Conservation (phyloP, 2,797 vertebrate species). For the Rhinoraja longicauda region DNA sequence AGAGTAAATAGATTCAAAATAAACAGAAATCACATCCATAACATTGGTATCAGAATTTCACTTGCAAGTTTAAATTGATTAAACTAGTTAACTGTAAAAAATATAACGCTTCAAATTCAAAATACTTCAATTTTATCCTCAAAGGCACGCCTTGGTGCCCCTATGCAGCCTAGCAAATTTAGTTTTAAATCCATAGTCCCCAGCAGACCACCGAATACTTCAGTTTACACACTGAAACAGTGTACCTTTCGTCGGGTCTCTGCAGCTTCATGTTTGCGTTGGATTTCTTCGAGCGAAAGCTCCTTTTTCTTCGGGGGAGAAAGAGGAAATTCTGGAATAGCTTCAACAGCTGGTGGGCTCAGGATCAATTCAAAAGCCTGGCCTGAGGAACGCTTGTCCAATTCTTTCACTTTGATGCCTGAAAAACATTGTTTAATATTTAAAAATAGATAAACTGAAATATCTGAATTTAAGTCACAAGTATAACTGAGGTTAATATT, state of each 20-base stretch:
- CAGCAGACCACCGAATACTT: not conserved
- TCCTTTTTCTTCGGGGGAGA: constrained; percentile 84
- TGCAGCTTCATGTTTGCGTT: constrained; percentile 86
- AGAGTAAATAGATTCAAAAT: too few relatives aligned
- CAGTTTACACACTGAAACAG: not conserved
- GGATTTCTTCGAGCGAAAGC: constrained; percentile 86
- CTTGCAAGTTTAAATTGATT: not conserved
- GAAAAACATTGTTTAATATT: not conserved
- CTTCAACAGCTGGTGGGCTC: constrained; percentile 72
- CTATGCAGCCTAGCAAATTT: not conserved
- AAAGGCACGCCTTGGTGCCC: too few relatives aligned
- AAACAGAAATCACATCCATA: too few relatives aligned
- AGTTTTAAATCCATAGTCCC: not conserved
- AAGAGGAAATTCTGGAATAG: constrained; percentile 73
- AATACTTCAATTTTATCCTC: too few relatives aligned
- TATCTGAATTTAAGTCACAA: too few relatives aligned
- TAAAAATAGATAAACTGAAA: not conserved
- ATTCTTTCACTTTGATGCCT: constrained; percentile 90
- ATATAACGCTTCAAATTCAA: not conserved
- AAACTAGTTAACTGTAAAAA: not conserved
- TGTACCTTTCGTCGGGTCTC: constrained; percentile 88
- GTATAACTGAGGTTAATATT: not conserved
- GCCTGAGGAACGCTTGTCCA: constrained; percentile 86
- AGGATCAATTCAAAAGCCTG: constrained; percentile 94
- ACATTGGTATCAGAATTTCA: not conserved